Conservation (phyloP, 64 coral and sea anemone species). For the Stylophora pistillata region DNA sequence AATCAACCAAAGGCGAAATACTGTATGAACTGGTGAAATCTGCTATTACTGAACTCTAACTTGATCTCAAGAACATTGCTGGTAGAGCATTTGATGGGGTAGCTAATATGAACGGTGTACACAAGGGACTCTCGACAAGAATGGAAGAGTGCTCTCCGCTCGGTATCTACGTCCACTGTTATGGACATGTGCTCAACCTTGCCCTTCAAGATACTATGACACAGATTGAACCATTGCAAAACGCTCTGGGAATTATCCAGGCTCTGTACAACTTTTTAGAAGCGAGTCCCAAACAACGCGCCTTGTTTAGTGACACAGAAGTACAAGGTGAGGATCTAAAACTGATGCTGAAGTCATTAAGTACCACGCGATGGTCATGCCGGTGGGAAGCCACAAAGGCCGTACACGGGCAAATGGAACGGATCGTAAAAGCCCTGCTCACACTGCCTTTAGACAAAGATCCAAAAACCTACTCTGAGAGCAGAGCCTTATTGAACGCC, state of each 20-base stretch:
- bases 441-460: conserved; percentile 36
- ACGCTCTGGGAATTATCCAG: conserved; percentile 50
- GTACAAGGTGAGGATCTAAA: conserved; percentile 9
- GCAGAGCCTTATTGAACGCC: no score
- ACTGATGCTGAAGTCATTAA: conserved; percentile 51
- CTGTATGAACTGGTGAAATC: no score
- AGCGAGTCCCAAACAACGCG: conserved; percentile 62
- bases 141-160: conserved; percentile 62
- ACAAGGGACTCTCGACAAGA: conserved; percentile 55
- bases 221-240: conserved; percentile 58
- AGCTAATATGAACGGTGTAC: conserved; percentile 53
- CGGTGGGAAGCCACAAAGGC: conserved; percentile 50
- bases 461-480: conserved; percentile 57
- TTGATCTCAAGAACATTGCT: conserved; percentile 55
- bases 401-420: conserved; percentile 34
- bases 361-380: conserved; percentile 56
- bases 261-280: conserved; percentile 60
- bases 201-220: conserved; percentile 53
- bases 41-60: conserved; percentile 16
- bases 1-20: no score
- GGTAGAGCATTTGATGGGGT: conserved; percentile 57
- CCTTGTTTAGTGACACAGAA: conserved; percentile 42
- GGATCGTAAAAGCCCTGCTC: conserved; percentile 57
- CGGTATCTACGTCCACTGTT: conserved; percentile 53
- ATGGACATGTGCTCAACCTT: conserved; percentile 57